A percentile compares a stretch with the other conserved stretches of the same genome.
Conservation (phyloP, 1,140 invertebrate species). For the Rhyacophila brunnea region DNA sequence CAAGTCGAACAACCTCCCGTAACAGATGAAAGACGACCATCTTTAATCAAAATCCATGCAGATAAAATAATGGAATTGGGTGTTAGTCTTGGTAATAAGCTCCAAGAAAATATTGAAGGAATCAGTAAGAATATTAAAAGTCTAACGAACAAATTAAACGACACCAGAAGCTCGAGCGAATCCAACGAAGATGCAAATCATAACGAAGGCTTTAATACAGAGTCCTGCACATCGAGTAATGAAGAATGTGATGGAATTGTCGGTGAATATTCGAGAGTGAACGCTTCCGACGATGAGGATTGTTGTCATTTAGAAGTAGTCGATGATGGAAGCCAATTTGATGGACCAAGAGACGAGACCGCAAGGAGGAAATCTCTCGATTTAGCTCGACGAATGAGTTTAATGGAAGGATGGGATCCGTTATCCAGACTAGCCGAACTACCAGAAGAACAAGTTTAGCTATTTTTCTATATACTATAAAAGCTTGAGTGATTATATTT, state of each 20-base stretch:
- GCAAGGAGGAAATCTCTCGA: constrained; percentile 16
- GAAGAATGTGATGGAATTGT: constrained; percentile 2
- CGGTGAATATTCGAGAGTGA: constrained; percentile 36
- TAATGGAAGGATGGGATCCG: no score
- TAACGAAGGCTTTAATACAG: constrained; percentile 38
- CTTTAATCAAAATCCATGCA: constrained; percentile 40
- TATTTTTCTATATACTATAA: no score
- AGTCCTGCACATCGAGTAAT: constrained; percentile 25
- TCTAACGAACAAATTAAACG: constrained; percentile 23
- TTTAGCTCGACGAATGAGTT: background rate
- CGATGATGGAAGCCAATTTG: constrained; percentile 49
- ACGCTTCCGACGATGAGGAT: constrained; percentile 43
- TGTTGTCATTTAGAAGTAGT: constrained; percentile 47
- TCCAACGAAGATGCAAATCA: constrained; percentile 37
- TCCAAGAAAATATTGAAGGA: constrained; percentile 41
- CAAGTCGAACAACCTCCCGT: background rate
- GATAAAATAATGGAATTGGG: constrained; percentile 45
- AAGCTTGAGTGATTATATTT: no score
- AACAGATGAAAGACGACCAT: constrained; percentile 8
- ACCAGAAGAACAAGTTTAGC: no score
- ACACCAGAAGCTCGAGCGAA: constrained; percentile 30
- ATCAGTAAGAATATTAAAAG: constrained; percentile 40
- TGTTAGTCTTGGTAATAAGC: constrained; percentile 40
- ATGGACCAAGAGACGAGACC: constrained; percentile 27
- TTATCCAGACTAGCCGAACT: no score